A percentile compares a stretch with the other conserved stretches of the same genome.
Evolutionary conservation across 1,140 invertebrate genomes (phyloP).

Genomic region (Colletes gigas): DNA sequence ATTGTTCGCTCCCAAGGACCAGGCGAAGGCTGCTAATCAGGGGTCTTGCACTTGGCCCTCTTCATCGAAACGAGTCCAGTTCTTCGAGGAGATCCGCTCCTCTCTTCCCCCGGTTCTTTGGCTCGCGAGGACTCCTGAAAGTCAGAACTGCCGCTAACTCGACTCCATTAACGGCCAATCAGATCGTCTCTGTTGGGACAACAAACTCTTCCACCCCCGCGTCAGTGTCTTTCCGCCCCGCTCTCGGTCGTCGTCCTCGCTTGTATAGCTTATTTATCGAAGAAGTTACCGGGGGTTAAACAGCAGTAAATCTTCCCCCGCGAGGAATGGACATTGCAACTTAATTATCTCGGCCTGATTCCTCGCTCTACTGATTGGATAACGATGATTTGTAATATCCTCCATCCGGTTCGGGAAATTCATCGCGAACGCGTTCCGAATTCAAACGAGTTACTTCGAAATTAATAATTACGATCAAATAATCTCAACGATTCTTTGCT

Average conservation of each 20-base stretch:
- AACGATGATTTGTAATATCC: conserved; percentile 71
- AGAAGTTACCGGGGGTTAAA: conserved; percentile 78
- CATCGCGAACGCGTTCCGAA: no score
- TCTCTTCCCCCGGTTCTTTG: conserved; percentile 17
- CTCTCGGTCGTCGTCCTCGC: conserved; percentile 39
- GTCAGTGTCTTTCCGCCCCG: conserved; percentile 30
- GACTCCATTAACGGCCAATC: conserved; percentile 75
- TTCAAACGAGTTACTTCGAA: no score
- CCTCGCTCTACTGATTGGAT: conserved; percentile 68
- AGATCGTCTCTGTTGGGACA: conserved; percentile 78
- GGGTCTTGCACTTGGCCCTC: conserved; percentile 58
- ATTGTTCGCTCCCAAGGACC: conserved; percentile 63
- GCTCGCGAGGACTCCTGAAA: conserved; percentile 64
- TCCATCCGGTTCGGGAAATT: neutral
- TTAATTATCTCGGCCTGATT: conserved; percentile 72
- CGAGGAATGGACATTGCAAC: conserved; percentile 69
- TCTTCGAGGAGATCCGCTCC: conserved; percentile 53
- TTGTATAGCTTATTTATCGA: conserved; percentile 78
- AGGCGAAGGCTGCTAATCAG: conserved; percentile 68
- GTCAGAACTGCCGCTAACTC: conserved; percentile 73
- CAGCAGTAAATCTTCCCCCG: conserved; percentile 74
- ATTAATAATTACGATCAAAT: neutral
- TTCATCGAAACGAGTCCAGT: conserved; percentile 43
- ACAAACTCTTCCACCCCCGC: conserved; percentile 62
- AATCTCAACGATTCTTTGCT: no score